These are phyloP conservation scores for Latheticus oryzae DNA, from an alignment of 2,888 invertebrate species.

Conservation along the genomic window DNA sequence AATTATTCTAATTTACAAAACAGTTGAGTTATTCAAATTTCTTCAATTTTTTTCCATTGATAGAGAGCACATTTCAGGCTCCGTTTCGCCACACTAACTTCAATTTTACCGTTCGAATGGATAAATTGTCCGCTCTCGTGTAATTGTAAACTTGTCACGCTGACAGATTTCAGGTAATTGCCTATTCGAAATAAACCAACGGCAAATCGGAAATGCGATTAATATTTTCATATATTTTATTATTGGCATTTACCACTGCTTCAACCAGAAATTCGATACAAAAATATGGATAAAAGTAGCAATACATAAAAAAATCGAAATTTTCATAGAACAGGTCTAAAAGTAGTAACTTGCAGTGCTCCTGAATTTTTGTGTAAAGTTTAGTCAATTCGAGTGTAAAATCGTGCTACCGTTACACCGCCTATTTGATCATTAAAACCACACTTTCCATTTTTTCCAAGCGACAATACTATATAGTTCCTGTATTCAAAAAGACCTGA, in stretches of 20 bases:
- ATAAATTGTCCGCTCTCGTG: conserved; percentile 32
- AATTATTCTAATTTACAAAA: not conserved
- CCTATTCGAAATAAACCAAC: conserved; percentile 51
- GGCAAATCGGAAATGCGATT: conserved; percentile 43
- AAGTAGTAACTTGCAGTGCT: too few species aligned
- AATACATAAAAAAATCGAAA: too few species aligned
- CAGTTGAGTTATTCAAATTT: not conserved
- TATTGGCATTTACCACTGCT: conserved; percentile 38
- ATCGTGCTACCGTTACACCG: conserved; percentile 33
- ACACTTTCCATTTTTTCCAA: conserved; percentile 24
- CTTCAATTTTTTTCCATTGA: not conserved
- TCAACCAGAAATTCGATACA: too few species aligned
- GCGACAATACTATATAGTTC: too few species aligned
- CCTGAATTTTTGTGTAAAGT: conserved; percentile 24
- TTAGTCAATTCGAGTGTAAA: conserved; percentile 29
- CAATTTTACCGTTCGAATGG: too few species aligned
- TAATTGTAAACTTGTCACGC: conserved; percentile 35
- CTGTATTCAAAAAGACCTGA: too few species aligned
- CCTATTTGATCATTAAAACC: conserved; percentile 28
- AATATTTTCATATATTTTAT: conserved; percentile 48
- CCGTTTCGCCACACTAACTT: conserved; percentile 2
- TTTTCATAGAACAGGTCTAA: too few species aligned
- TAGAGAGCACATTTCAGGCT: conserved; percentile 9
- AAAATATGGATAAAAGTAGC: too few species aligned
- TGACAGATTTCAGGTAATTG: conserved; percentile 54